These are phyloP conservation scores for Smittia sp. DNA, from an alignment of 2,888 invertebrate species.

Conservation along the genomic window DNA sequence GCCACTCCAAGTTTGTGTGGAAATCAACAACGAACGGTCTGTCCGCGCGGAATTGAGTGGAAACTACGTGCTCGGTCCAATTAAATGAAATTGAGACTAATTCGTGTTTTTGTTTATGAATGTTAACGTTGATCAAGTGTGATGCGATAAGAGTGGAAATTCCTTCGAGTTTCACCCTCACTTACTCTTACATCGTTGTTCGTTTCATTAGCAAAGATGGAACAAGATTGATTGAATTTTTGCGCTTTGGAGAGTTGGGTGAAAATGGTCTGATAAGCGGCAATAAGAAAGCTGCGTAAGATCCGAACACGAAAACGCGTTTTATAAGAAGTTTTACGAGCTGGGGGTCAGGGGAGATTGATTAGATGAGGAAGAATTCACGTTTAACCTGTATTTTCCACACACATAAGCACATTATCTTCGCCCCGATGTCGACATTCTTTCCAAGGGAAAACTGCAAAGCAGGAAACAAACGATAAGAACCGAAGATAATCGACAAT, in stretches of 20 bases:
- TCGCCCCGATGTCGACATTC: not conserved
- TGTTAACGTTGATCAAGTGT: too few species aligned
- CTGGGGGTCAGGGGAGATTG: not conserved
- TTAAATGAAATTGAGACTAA: too few species aligned
- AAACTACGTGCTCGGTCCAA: too few species aligned
- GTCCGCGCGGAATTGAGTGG: too few species aligned
- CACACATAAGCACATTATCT: conserved; percentile 1
- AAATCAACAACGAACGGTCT: too few species aligned
- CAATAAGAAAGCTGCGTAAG: not conserved
- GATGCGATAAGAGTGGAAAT: too few species aligned
- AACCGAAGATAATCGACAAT: not conserved
- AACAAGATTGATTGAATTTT: conserved; percentile 40
- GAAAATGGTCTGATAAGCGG: not conserved
- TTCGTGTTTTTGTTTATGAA: too few species aligned
- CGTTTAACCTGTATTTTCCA: conserved; percentile 3
- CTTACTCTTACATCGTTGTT: not conserved
- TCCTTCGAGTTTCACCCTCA: not conserved
- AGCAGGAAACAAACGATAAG: conserved; percentile 2
- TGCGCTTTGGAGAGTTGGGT: conserved; percentile 3
- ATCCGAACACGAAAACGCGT: not conserved
- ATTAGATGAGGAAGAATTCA: not conserved
- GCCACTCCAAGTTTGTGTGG: too few species aligned
- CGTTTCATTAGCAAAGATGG: conserved; percentile 19
- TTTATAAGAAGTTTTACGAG: not conserved
- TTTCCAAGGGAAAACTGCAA: not conserved